These are phyloP conservation scores for Gastrophysa polygoni DNA, from an alignment of 2,888 invertebrate species.

Conservation along the genomic window DNA sequence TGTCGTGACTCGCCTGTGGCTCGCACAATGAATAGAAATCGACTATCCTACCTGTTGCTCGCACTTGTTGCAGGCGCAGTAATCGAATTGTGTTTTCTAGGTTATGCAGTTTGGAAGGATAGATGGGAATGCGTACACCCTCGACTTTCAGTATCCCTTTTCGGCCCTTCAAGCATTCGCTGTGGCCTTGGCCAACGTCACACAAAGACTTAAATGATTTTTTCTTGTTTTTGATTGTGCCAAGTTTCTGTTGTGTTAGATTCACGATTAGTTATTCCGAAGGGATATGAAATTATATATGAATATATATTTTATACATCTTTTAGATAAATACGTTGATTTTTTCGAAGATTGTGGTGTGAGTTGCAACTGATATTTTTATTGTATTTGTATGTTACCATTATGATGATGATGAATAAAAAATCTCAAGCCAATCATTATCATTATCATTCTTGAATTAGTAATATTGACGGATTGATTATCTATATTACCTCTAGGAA, in stretches of 20 bases:
- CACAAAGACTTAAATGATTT: slow-evolving; percentile 84
- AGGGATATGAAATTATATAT: slow-evolving; percentile 22
- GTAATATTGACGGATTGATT: no score
- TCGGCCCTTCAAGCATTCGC: slow-evolving; percentile 98
- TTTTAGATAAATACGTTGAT: slow-evolving; percentile 36
- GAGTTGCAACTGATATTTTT: slow-evolving; percentile 35
- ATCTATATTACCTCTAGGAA: no score
- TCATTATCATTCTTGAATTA: no score
- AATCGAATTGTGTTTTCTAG: slow-evolving; percentile 60
- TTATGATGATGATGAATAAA: slow-evolving; percentile 25
- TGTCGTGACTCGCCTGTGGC: no score
- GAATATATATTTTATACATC: slow-evolving; percentile 42
- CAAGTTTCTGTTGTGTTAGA: slow-evolving; percentile 33
- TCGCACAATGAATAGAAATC: no score
- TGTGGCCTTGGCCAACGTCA: slow-evolving; percentile 95
- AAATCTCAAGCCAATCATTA: no score
- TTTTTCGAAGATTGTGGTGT: slow-evolving; percentile 30
- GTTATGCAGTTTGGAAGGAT: slow-evolving; percentile 99
- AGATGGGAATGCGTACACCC: slow-evolving; percentile 97
- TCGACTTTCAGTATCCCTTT: slow-evolving; percentile 99
- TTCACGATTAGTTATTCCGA: slow-evolving; percentile 22
- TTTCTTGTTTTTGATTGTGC: slow-evolving; percentile 33
- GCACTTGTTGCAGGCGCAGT: not conserved
- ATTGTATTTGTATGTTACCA: slow-evolving; percentile 38
- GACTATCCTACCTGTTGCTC: no score